Conservation (phyloP, 2,113 vertebrate genomes). For the Mus musculus region GRCm39 chr13:36236501-36237000, state of each 20-base stretch:
- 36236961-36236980: not conserved
- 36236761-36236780: not conserved
- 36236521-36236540: not conserved
- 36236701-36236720: not conserved
- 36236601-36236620: not conserved
- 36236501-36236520: not conserved
- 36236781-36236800: not conserved
- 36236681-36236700: not conserved
- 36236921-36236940: not conserved
- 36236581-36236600: not conserved
- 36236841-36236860: not conserved
- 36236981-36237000: not conserved
- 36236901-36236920: not conserved
- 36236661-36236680: not conserved
- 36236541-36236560: not conserved
- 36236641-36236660: not conserved
- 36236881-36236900: not conserved
- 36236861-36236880: not conserved
- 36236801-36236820: not conserved
- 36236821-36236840: not conserved
- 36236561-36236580: not conserved
- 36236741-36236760: not conserved
- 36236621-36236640: not conserved
- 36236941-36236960: not conserved
- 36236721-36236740: not conserved